These are phyloP conservation scores for Tetraneura akinire DNA, from an alignment of 1,140 invertebrate species.

Conservation along the genomic window DNA sequence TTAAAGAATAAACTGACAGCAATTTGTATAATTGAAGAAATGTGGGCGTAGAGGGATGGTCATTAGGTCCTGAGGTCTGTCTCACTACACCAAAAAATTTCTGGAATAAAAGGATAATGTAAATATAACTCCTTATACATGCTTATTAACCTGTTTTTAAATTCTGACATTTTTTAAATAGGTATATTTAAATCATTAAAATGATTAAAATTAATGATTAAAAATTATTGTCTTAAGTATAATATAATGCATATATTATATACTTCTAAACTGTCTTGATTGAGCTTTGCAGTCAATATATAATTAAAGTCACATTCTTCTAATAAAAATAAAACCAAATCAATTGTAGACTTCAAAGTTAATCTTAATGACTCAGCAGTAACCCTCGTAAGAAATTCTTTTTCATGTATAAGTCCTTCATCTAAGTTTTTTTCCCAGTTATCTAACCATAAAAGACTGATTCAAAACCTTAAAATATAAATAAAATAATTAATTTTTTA, in stretches of 20 bases:
- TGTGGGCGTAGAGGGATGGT: background rate
- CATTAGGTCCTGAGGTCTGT: background rate
- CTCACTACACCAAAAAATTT: slow-evolving; percentile 8
- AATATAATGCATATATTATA: background rate
- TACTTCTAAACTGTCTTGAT: slow-evolving; percentile 9
- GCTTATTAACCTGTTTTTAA: no score
- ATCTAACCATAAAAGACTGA: background rate
- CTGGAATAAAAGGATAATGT: background rate
- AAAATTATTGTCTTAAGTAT: background rate
- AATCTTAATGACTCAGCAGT: background rate
- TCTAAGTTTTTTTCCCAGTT: background rate
- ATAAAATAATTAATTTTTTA: background rate
- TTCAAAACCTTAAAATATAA: background rate
- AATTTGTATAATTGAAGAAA: background rate
- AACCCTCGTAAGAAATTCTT: background rate
- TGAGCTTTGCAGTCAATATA: slow-evolving; percentile 4
- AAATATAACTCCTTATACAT: background rate
- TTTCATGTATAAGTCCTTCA: background rate
- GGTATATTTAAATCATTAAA: background rate
- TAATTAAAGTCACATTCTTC: background rate
- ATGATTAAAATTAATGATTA: background rate
- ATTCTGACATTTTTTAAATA: background rate
- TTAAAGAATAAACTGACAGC: background rate
- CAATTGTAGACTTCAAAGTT: background rate
- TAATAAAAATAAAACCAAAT: slow-evolving; percentile 19